Percentiles rank a stretch among this genome's conserved stretches.
These are phyloP conservation scores for Epinotia brunnichana DNA, from an alignment of 2,888 invertebrate species.

Conservation along the genomic window DNA sequence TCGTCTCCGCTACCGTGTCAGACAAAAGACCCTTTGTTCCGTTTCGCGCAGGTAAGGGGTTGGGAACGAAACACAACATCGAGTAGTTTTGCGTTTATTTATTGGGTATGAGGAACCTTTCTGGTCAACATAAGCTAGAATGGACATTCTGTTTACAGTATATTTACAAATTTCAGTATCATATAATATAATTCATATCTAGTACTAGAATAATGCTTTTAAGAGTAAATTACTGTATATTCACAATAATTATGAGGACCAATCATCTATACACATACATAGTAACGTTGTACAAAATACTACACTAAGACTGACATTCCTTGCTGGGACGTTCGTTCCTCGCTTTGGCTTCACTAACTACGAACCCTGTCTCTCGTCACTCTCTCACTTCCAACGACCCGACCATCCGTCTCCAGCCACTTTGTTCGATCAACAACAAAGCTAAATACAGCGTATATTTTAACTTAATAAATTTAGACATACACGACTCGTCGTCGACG, in stretches of 20 bases:
- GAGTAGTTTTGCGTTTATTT: constrained; percentile 80
- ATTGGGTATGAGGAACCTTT: constrained; percentile 84
- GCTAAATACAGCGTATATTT: constrained; percentile 78
- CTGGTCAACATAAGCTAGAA: constrained; percentile 84
- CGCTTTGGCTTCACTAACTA: constrained; percentile 53
- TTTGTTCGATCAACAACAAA: constrained; percentile 77
- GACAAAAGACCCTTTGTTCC: constrained; percentile 22
- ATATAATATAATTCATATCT: constrained; percentile 77
- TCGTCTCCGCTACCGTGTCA: constrained; percentile 8
- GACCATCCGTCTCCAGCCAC: constrained; percentile 62
- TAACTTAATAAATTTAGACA: constrained; percentile 67
- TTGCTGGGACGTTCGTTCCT: constrained; percentile 61
- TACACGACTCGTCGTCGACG: constrained; percentile 56
- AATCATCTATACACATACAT: constrained; percentile 77
- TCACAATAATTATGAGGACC: constrained; percentile 80
- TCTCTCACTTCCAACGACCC: constrained; percentile 41
- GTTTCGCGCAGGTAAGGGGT: constrained; percentile 34
- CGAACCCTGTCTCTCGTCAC: constrained; percentile 58
- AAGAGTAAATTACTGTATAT: constrained; percentile 79
- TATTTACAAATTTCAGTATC: constrained; percentile 81
- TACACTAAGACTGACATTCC: constrained; percentile 61
- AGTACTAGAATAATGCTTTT: constrained; percentile 74
- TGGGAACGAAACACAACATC: constrained; percentile 60
- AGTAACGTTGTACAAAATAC: constrained; percentile 80
- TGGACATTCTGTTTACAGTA: constrained; percentile 82